Base-by-base conservation (phyloP, 1,140 invertebrate species). In the Drosophila insularis region DNA sequence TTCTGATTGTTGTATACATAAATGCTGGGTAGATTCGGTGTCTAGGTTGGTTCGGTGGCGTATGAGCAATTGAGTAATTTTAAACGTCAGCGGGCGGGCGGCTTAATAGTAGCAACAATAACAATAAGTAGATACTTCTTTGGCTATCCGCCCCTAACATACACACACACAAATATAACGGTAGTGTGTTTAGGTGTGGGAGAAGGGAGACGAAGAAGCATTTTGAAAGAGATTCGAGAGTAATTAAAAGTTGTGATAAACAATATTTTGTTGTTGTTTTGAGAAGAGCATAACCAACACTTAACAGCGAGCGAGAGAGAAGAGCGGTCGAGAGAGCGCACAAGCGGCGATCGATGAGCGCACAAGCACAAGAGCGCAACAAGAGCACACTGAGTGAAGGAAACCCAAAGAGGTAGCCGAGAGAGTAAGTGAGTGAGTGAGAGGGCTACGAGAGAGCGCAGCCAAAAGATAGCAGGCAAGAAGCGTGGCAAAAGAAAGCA, bases 51-150 rank as follows among this genome's bases (percentile, higher is more conserved):
- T 21, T 56, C 60, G 67, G 67, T 86, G 82, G 82, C 82, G 76
- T 82, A 89, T 87, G 82, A 87, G 82, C 82, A 86, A 86, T 87
- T 87, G 84, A 89, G 82, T 86, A 86, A 86, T 86, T 86, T 87
- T 65, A 72, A 82, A 73, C 82, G 63, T 75, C 74, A 77, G 71
- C 68, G 40, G 54, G 55, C 50, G 58, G 53, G 32, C 32, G 8
- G 8, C 32, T 64, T 59, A 62, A 62, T 62, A 53, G 53, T 37
- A 27, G 50, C 53, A 59, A 32, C 56, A 64, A 66, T 68, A 43
- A 68, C 71, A 67, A 65, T 43, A 53, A 75, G 70, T 56, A 61
- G 21, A 50, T 37, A 66, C 54, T 56, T 56, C 54, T 56, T 56
- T 19, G 32, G 43, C 55, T 32, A 46, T 23, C 66, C 63, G 58